phyloP scores from a whole-genome alignment of 2,113 vertebrate species.

The Galemys pyrenaicus region DNA sequence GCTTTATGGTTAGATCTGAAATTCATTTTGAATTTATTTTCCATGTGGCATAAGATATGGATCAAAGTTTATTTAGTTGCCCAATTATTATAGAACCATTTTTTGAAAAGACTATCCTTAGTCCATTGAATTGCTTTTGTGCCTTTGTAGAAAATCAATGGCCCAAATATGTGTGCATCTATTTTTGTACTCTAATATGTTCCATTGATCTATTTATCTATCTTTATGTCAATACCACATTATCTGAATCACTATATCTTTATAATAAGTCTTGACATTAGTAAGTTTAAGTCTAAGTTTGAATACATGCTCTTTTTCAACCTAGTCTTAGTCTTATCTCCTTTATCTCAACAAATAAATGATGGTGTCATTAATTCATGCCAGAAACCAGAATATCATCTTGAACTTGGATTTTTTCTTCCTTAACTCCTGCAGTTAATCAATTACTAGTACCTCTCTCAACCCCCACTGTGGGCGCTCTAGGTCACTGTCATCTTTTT shows the following conservation, averaged over 20 bases:
- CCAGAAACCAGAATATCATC: neutral
- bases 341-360: neutral
- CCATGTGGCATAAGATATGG: neutral
- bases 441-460: neutral
- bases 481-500: neutral
- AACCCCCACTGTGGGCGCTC: neutral
- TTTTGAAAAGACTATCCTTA: neutral
- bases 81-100: neutral
- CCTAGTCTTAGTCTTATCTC: neutral
- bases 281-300: neutral
- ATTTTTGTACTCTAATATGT: conserved; percentile 28
- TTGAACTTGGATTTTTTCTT: neutral
- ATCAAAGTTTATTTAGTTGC: neutral
- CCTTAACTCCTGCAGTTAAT: neutral
- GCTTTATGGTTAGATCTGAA: neutral
- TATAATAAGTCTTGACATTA: neutral
- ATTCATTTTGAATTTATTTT: neutral
- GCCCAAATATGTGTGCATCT: neutral
- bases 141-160: neutral
- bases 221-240: neutral
- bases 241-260: conserved; percentile 19
- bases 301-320: neutral
- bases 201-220: conserved; percentile 4
- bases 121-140: neutral
- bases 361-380: neutral